A percentile compares a stretch with the other conserved stretches of the same genome.
These are phyloP conservation scores for Stenolophus ochropezus DNA, from an alignment of 2,888 invertebrate genomes.

Conservation along the genomic window DNA sequence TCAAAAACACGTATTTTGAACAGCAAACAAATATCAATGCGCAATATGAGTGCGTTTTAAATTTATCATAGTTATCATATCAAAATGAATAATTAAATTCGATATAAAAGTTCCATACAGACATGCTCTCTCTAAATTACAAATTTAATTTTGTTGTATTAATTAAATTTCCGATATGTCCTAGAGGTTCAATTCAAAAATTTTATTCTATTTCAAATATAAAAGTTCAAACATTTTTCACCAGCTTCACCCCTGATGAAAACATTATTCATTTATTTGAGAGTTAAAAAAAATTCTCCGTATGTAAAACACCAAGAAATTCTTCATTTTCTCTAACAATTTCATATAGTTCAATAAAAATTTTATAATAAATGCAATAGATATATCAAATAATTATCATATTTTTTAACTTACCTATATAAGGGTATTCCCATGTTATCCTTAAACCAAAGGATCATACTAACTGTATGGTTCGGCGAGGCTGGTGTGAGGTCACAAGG, in stretches of 20 bases:
- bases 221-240: background rate
- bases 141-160: conserved; percentile 3
- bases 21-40: conserved; percentile 2
- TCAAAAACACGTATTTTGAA: background rate
- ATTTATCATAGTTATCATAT: conserved; percentile 2
- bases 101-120: background rate
- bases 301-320: too few relatives aligned
- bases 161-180: conserved; percentile 2
- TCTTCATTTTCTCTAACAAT: too few relatives aligned
- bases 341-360: too few relatives aligned
- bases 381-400: too few relatives aligned
- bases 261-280: background rate
- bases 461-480: conserved; percentile 81
- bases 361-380: too few relatives aligned
- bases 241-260: background rate
- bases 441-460: conserved; percentile 93
- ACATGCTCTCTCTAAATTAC: background rate
- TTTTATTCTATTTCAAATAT: background rate
- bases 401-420: conserved; percentile 82
- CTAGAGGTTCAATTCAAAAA: background rate
- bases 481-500: conserved; percentile 90
- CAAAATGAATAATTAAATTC: conserved; percentile 12
- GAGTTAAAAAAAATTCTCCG: too few relatives aligned
- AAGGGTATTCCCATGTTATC: conserved; percentile 89
- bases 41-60: background rate